Evolutionary conservation across 2,113 vertebrate genomes (phyloP), one percentile per base, ranked within the genome.

Genomic region (Monarcha castaneiventris): DNA sequence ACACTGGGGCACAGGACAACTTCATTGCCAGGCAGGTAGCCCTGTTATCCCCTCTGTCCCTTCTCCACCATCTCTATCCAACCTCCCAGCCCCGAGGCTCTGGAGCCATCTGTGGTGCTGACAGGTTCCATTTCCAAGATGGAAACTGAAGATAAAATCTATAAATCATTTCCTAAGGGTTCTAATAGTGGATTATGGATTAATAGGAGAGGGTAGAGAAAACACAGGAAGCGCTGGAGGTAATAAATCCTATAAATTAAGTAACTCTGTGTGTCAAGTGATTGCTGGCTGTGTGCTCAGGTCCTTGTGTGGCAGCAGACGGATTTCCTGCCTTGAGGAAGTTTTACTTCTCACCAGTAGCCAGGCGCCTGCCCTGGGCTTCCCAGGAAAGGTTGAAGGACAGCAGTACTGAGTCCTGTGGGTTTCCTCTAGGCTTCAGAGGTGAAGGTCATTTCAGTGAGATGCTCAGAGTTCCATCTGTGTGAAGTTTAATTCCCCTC

Each of bases 171-270:
- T 73, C 58, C 80, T 87, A 77, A 76, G 89, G 43, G 63, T 93
- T 91, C 76, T 83, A 80, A 87, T 95, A 95, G 84, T 72, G 94
- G 89, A 48, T 94, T 96, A 96, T 61, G 94, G 96, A 96, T 95
- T 92, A 93, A 94, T 94, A 72, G 79, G 74, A 68, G 90, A 91
- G 21, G 6, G 69, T 23, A 96, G 80, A 91, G 71, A 91, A 88
- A 85, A 93, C 75, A 51, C 10, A 74, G 87, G 87, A 85, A 83
- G 78, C 46, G 5, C 84, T 72, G 49, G 80, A 61, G 71, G 84
- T 67, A 88, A 75, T 82, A 86, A 97, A 90, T 85, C 82, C 95
- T 55, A 66, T 52, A 93, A 93, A 90, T 90, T 16, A 79, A 87
- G 95, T 95, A 94, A 93, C 62, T 43, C 83, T 63, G 78, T 13